Base-by-base conservation (phyloP, 2,113 vertebrate species). In the Meriones unguiculatus region DNA sequence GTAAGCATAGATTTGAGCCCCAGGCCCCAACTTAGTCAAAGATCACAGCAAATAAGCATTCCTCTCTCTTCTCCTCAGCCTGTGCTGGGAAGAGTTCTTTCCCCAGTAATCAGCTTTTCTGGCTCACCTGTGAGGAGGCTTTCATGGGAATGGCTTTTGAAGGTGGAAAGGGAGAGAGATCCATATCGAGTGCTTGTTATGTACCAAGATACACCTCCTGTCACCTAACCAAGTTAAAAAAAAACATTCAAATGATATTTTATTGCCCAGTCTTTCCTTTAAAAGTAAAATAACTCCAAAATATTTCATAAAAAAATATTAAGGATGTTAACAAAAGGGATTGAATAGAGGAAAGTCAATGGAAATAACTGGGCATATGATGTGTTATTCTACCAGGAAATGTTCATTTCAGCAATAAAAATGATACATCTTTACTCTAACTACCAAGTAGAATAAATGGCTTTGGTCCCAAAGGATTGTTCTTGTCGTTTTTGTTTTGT, bases 351-450 rank as follows among this genome's bases (percentile, higher is more conserved):
- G 13, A n/a, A 92, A 80, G 50, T 85, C 64, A 87, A 6, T 92
- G 76, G 72, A 59, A 94, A 89, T 69, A 94, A 89, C 69, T 76
- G 84, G 52, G 15, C 0, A 62, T n/a, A 64, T 91, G 72, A 91
- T 95, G 14, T 78, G 87, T 78, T 80, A 80, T 50, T 93, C 62
- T 82, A 59, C 80, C 32, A 35, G 14, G 89, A 67, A 50, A 62
- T 2, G 0, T 70, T 88, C 95, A 73, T 93, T 52, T 72, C 50
- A 87, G 46, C 24, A 75, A 12, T 28, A 95, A 89, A 89, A 9
- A 86, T 18, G 85, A 94, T 52, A 94, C 78, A 75, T 6, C 75
- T 97, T 93, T 90, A 75, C 54, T 24, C 46, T 93, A 96, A 92
- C 54, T 93, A 93, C 6, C 28, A 28, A 28, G 72, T 84, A 94